Evolutionary conservation across 2,797 vertebrate species (phyloP), one percentile per base, ranked within the genome.

Genomic region (Ceyx erithaca): DNA sequence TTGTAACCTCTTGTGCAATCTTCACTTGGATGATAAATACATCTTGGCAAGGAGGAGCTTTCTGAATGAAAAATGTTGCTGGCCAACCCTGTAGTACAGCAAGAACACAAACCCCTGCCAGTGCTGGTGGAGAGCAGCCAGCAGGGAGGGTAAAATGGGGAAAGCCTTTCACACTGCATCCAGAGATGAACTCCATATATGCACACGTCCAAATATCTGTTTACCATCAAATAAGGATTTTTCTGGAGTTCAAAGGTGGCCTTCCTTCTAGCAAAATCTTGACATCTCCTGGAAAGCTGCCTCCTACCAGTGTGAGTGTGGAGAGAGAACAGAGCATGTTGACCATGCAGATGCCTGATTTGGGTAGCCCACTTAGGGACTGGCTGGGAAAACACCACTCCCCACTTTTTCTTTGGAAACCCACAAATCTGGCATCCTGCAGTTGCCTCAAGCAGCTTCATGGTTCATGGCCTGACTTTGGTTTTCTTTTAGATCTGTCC

Each of bases 61-160:
- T 91, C 93, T 85, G 77, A 95, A 93, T 92, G 87, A 96, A 93
- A 88, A 94, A 93, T 92, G 87, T 96, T 95, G 92, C 92, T 95
- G 93, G 95, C 94, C 88, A 92, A 85, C 88, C 59, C 67, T 69
- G 81, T 87, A 93, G 93, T 80, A 81, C 92, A 86, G 85, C 92
- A 86, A 86, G 92, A 95, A 92, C 59, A 59, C 54, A 77, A 71
- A 10, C 21, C 45, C 68, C 87, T 96, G 93, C 94, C 95, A 93
- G 5, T n/a, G 77, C 68, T 49, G 52, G 49, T 92, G 80, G 73
- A 81, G 40, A 10, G 16, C 70, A 64, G 81, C 95, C 92, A 90
- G 88, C n/a, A 26, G 0, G 66, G 96, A 94, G 92, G 92, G 88
- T 72, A 87, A 87, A 85, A 68, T 14, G 73, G 80, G 73, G 95